Conservation (phyloP, 1,140 invertebrate genomes). For the Scaptodrosophila lebanonensis region DNA sequence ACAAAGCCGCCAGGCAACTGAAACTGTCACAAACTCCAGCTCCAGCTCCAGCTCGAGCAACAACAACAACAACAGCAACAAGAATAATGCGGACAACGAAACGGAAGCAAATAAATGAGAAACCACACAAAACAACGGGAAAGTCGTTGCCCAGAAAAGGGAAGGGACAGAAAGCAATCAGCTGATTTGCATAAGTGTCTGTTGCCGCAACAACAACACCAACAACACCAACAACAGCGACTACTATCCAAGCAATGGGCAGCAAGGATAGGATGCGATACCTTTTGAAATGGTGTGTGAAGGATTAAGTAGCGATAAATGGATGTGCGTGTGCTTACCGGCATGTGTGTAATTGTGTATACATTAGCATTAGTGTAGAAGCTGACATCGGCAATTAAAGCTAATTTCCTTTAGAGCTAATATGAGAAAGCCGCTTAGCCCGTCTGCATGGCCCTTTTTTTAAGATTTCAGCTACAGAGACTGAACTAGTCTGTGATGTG, state of each 20-base stretch:
- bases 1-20: no score
- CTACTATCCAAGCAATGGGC: no score
- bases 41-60: no score
- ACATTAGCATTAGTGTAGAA: not conserved
- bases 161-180: slow-evolving; percentile 3
- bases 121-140: slow-evolving; percentile 5
- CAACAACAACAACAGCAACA: no score
- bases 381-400: slow-evolving; percentile 15
- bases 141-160: slow-evolving; percentile 3
- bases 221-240: no score
- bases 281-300: slow-evolving; percentile 1
- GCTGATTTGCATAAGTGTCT: slow-evolving; percentile 57
- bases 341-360: not conserved
- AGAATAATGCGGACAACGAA: no score
- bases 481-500: no score
- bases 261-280: no score
- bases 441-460: no score
- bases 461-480: no score
- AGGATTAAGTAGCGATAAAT: slow-evolving; percentile 13
- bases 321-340: not conserved
- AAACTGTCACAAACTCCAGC: no score
- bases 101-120: slow-evolving; percentile 25
- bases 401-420: slow-evolving; percentile 5
- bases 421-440: no score
- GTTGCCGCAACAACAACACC: not conserved